Conservation (phyloP, 2,113 vertebrate species). For the Barbus barbus region DNA sequence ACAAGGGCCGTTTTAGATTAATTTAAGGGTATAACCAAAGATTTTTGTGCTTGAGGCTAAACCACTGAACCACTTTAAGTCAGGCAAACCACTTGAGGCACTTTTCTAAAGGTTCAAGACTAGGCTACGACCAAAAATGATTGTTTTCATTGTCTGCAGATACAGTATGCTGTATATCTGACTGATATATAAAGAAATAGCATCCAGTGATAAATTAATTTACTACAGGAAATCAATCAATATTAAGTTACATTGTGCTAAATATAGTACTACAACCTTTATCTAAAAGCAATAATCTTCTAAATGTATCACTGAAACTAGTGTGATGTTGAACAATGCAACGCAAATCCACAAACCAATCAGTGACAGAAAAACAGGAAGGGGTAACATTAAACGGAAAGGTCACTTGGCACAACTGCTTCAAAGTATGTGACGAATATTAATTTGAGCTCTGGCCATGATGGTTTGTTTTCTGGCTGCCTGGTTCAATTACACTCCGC, state of each 20-base stretch:
- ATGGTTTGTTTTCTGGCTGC: conserved; percentile 27
- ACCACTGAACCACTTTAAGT: neutral
- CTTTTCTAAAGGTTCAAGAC: neutral
- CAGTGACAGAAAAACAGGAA: neutral
- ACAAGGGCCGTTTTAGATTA: neutral
- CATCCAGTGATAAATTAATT: no score
- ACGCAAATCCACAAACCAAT: neutral
- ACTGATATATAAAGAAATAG: no score
- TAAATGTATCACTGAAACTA: neutral
- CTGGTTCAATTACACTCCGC: conserved; percentile 37
- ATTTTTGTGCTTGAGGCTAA: neutral
- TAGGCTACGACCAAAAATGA: neutral
- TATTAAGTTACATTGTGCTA: no score
- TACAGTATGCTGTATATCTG: neutral
- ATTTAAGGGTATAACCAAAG: neutral
- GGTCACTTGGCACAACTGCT: conserved; percentile 22
- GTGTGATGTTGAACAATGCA: neutral
- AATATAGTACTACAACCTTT: neutral
- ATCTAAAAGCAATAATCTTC: neutral
- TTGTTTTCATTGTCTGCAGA: neutral
- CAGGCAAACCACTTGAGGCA: neutral
- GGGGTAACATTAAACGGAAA: neutral
- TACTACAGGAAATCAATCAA: no score
- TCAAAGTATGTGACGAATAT: neutral
- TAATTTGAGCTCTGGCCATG: conserved; percentile 1